A percentile compares a stretch with the other conserved stretches of the same genome.
These are phyloP conservation scores for Athalia rosae DNA, from an alignment of 2,888 invertebrate species.

Conservation along the genomic window DNA sequence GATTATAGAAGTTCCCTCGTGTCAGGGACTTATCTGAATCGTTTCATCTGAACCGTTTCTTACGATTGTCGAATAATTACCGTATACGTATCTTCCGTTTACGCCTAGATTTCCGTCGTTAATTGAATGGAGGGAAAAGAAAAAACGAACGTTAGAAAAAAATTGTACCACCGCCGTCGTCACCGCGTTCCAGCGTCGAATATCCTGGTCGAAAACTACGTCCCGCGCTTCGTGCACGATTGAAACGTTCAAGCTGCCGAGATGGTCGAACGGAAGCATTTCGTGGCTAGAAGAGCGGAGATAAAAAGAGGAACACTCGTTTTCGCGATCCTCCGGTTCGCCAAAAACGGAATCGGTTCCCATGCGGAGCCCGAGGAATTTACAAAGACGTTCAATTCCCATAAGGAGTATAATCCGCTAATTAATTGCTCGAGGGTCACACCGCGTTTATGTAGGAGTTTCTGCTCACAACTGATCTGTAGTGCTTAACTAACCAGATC, in stretches of 20 bases:
- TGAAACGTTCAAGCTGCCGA: too few species aligned
- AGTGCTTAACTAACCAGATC: constrained; percentile 10
- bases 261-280: too few species aligned
- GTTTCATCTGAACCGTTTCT: constrained; percentile 38
- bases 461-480: neutral
- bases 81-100: constrained; percentile 35
- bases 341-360: constrained; percentile 13
- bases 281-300: too few species aligned
- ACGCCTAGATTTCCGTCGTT: constrained; percentile 33
- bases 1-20: constrained; percentile 48
- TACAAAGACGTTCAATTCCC: constrained; percentile 11
- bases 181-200: too few species aligned
- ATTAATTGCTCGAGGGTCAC: constrained; percentile 35
- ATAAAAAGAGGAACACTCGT: neutral
- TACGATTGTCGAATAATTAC: constrained; percentile 42
- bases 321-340: neutral
- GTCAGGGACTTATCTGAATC: constrained; percentile 34
- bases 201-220: too few species aligned
- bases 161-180: too few species aligned
- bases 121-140: constrained; percentile 23
- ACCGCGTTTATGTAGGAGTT: constrained; percentile 11
- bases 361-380: neutral
- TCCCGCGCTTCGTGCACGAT: too few species aligned
- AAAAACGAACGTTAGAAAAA: neutral
- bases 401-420: constrained; percentile 30